Evolutionary conservation across 2,888 invertebrate genomes (phyloP).

Genomic region (Drepanosiphum platanoidis): DNA sequence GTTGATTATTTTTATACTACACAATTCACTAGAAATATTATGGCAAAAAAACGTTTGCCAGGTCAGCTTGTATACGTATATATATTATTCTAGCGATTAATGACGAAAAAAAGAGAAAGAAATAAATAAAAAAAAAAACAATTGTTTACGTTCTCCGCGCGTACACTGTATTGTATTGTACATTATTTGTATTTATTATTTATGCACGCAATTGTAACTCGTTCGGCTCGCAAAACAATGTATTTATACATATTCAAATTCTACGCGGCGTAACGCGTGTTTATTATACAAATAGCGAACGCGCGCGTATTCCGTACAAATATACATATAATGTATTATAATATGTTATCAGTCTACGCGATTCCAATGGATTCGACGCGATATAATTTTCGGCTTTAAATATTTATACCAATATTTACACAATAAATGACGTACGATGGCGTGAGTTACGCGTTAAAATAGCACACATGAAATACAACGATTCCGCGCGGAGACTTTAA

Average conservation of each 20-base stretch:
- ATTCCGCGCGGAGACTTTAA: not conserved
- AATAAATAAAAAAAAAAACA: not conserved
- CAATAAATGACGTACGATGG: not conserved
- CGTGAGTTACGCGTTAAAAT: not conserved
- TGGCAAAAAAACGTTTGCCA: no score
- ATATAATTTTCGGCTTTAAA: constrained; percentile 13
- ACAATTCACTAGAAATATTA: no score
- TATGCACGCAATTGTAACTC: not conserved
- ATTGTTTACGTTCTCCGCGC: not conserved
- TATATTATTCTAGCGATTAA: no score
- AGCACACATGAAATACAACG: not conserved
- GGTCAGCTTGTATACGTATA: no score
- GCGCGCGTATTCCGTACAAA: not conserved
- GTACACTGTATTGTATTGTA: not conserved
- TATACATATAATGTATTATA: not conserved
- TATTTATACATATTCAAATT: not conserved
- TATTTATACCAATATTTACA: constrained; percentile 36
- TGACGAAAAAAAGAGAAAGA: no score
- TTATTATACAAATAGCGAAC: constrained; percentile 10
- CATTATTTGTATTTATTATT: not conserved
- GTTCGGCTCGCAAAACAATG: not conserved
- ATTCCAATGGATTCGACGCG: not conserved
- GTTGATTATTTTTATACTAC: no score
- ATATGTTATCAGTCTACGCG: not conserved
- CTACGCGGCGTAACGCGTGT: not conserved